Evolutionary conservation across 30 jellyfish, hydroid and myxozoan species (phyloP), one percentile per base, ranked within the genome.

Genomic region (Chrysaora quinquecirrha): DNA sequence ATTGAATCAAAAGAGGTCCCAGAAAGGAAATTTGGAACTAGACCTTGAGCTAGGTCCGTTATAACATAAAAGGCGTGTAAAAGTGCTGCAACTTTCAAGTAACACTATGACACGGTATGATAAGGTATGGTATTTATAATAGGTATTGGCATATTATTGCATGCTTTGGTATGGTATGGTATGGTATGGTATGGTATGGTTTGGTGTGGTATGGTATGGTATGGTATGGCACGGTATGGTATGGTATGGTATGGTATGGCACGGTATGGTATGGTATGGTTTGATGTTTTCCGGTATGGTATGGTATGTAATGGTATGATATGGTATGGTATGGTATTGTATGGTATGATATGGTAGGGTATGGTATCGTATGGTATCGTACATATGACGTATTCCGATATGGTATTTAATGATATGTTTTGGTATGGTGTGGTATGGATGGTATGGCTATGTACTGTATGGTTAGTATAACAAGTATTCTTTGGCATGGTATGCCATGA

Each of bases 261-360:
- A 23, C 27, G 75, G 75, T 28, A 63, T 63, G 75, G 43, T 63
- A n/a, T 63, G 75, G 75, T 63, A 63, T 63, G 75, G 75, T 63
- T 1, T 63, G 34, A 43, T 63, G 33, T 63, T 12, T 34, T 70
- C 11, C 33, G 71, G 34, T 70, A 33, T 30, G 27, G 34, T 70
- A 70, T 70, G 73, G 14, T 70, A 70, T 70, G 82, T n/a, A n/a
- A n/a, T n/a, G n/a, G n/a, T n/a, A n/a, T n/a, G n/a, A n/a, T n/a
- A n/a, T n/a, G n/a, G n/a, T n/a, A n/a, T n/a, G n/a, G n/a, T n/a
- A n/a, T n/a, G n/a, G n/a, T n/a, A n/a, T n/a, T n/a, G n/a, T n/a
- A n/a, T n/a, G n/a, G n/a, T n/a, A n/a, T n/a, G n/a, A n/a, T n/a
- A n/a, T n/a, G n/a, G n/a, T n/a, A n/a, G 34, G 73, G 33, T 70